Percentiles rank a stretch among this genome's conserved stretches.
These are phyloP conservation scores for Drosophila neonasuta DNA, from an alignment of 2,888 invertebrate species.

Conservation along the genomic window DNA sequence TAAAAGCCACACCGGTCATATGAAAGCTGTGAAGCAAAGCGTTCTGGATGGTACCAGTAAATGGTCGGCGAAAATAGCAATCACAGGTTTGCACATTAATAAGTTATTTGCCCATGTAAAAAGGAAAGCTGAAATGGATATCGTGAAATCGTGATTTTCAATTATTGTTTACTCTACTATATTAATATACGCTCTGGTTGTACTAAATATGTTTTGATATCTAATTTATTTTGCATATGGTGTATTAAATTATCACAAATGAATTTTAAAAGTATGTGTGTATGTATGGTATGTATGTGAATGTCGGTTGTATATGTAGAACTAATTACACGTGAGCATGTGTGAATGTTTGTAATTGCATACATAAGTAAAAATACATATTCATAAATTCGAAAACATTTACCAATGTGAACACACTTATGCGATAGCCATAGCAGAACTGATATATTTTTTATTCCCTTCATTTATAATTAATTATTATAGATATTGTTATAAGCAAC, in stretches of 20 bases:
- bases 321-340: background rate
- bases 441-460: no score
- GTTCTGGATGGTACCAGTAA: slow-evolving; percentile 99
- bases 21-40: slow-evolving; percentile 99
- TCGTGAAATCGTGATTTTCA: slow-evolving; percentile 4
- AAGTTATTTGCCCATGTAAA: slow-evolving; percentile 12
- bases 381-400: background rate
- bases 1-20: slow-evolving; percentile 96
- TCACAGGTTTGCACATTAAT: slow-evolving; percentile 93
- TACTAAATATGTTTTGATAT: background rate
- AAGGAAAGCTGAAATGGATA: slow-evolving; percentile 8
- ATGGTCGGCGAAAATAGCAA: slow-evolving; percentile 99
- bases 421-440: background rate
- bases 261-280: background rate
- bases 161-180: background rate
- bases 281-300: background rate
- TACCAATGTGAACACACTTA: background rate
- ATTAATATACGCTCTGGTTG: background rate
- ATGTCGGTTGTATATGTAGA: background rate
- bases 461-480: no score
- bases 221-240: background rate
- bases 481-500: no score
- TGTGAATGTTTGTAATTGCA: background rate
- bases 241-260: background rate
- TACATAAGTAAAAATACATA: background rate